Conservation (phyloP, 1,140 invertebrate species). For the Leptinotarsa texana region DNA sequence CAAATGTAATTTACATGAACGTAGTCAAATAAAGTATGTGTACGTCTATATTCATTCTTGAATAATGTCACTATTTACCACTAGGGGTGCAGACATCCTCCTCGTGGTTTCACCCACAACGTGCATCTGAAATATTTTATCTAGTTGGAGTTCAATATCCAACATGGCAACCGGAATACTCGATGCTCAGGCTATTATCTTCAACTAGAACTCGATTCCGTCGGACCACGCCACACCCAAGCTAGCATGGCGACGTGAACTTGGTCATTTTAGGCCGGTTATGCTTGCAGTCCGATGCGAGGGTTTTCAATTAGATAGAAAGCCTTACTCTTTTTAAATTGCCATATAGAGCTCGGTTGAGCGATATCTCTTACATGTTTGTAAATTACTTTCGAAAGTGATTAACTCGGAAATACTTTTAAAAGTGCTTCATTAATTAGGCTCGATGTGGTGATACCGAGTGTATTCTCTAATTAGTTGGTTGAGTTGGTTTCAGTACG, state of each 20-base stretch:
- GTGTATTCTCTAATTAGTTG: too few relatives aligned
- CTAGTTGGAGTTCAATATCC: neutral
- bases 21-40: too few relatives aligned
- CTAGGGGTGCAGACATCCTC: too few relatives aligned
- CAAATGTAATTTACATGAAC: too few relatives aligned
- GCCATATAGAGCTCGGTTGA: neutral
- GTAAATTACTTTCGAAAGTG: too few relatives aligned
- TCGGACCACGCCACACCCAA: neutral
- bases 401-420: neutral
- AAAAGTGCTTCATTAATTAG: neutral
- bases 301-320: neutral
- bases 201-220: neutral
- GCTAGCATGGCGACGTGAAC: slow-evolving; percentile 4
- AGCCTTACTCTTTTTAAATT: neutral
- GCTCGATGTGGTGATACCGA: neutral
- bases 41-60: too few relatives aligned
- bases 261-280: neutral
- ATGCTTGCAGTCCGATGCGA: neutral
- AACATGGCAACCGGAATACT: neutral
- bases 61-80: too few relatives aligned
- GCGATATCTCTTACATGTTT: neutral
- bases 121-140: too few relatives aligned
- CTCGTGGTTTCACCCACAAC: too few relatives aligned
- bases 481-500: too few relatives aligned
- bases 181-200: neutral